Conservation (phyloP, 2,797 vertebrate species). For the Smutsia temminckii region DNA sequence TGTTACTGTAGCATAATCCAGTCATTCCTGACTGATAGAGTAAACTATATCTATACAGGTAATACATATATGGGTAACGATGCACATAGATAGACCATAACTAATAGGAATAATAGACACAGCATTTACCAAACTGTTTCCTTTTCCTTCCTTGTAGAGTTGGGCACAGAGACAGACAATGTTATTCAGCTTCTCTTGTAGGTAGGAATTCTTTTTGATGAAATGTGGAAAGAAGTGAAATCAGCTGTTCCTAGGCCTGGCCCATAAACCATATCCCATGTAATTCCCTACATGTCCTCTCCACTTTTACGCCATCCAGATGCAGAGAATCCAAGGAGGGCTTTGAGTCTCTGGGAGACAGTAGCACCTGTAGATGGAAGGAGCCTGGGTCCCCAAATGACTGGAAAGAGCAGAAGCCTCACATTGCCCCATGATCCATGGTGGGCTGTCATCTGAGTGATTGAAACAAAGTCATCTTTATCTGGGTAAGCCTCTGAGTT, state of each 20-base stretch:
- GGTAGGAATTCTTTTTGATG: background rate
- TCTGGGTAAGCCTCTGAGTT: background rate
- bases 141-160: background rate
- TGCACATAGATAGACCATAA: background rate
- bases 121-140: background rate
- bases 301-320: background rate
- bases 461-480: background rate
- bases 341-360: background rate
- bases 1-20: background rate
- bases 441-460: background rate
- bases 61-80: background rate
- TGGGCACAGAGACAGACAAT: background rate
- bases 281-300: background rate
- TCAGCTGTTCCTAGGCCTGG: background rate
- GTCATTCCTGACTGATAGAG: background rate
- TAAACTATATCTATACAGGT: background rate
- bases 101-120: background rate
- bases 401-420: background rate
- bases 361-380: no score
- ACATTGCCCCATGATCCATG: background rate
- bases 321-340: background rate
- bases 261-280: background rate
- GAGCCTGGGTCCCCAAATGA: background rate
- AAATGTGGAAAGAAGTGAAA: background rate
- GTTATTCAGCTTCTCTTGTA: background rate